Percentiles rank a stretch among this genome's conserved stretches.
Conservation (phyloP, 2,113 vertebrate species). For the Dinomys branickii region DNA sequence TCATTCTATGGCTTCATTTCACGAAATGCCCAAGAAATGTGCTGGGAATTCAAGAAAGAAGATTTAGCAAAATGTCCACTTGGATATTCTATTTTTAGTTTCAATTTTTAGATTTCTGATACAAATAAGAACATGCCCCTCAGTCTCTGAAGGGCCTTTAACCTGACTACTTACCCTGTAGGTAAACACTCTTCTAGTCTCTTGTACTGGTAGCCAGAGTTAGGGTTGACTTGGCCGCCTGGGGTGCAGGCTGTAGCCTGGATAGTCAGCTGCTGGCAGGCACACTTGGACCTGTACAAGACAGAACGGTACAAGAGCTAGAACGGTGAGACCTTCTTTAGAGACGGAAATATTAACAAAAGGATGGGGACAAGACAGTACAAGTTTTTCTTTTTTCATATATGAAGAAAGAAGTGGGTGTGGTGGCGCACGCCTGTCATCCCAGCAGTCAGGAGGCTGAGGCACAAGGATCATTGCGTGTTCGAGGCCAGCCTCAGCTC, state of each 20-base stretch:
- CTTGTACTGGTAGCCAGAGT: conserved; percentile 94
- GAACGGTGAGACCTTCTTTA: not conserved
- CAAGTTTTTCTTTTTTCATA: not conserved
- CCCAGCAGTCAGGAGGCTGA: no score
- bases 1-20: not conserved
- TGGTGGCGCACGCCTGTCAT: no score
- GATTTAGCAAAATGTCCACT: not conserved
- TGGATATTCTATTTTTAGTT: not conserved
- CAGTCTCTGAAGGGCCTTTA: not conserved
- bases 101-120: not conserved
- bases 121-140: not conserved
- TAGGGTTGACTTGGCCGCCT: conserved; percentile 92
- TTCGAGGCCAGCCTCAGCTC: no score
- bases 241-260: conserved; percentile 97
- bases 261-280: conserved; percentile 96
- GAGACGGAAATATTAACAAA: not conserved
- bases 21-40: not conserved
- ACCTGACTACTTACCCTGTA: conserved; percentile 90
- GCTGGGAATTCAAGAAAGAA: not conserved
- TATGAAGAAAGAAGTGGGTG: no score
- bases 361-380: not conserved
- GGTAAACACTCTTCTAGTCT: conserved; percentile 97
- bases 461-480: no score
- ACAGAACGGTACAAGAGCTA: not conserved
- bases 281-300: conserved; percentile 92